A percentile compares a stretch with the other conserved stretches of the same genome.
These are phyloP conservation scores for Barypeithes pellucidus DNA, from an alignment of 2,888 invertebrate genomes.

Conservation along the genomic window DNA sequence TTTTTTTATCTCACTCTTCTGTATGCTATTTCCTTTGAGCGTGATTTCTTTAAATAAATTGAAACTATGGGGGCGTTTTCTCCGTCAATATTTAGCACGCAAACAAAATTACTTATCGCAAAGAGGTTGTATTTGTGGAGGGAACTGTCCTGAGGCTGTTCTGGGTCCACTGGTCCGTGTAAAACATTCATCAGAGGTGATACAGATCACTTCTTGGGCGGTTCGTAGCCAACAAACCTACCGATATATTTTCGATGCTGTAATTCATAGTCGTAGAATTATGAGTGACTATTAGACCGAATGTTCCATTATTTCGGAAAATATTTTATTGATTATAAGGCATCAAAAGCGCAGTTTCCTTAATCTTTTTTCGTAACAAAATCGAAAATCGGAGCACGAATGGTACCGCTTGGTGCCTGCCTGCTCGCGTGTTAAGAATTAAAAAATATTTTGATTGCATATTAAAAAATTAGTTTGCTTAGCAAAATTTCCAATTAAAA, in stretches of 20 bases:
- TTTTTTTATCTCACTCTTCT: background rate
- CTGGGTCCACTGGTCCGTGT: conserved; percentile 37
- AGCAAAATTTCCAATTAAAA: too few species aligned
- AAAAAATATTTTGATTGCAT: too few species aligned
- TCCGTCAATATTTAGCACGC: background rate
- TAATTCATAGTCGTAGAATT: background rate
- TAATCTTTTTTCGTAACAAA: too few species aligned
- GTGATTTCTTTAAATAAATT: background rate
- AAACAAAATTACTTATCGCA: conserved; percentile 5
- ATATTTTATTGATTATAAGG: too few species aligned
- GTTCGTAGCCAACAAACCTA: conserved; percentile 35
- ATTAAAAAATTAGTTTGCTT: too few species aligned
- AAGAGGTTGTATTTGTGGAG: conserved; percentile 16
- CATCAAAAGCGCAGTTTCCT: too few species aligned
- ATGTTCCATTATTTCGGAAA: too few species aligned
- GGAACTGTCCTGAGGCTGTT: conserved; percentile 31
- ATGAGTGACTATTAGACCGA: too few species aligned
- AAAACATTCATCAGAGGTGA: conserved; percentile 45
- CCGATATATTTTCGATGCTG: conserved; percentile 28
- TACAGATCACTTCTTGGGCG: conserved; percentile 47
- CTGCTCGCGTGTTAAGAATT: too few species aligned
- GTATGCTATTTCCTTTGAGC: background rate
- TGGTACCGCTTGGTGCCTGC: too few species aligned
- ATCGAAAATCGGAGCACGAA: too few species aligned
- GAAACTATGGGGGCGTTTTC: conserved; percentile 6